Base-by-base conservation (phyloP, 2,113 vertebrate genomes). In the Carassius gibelio region DNA sequence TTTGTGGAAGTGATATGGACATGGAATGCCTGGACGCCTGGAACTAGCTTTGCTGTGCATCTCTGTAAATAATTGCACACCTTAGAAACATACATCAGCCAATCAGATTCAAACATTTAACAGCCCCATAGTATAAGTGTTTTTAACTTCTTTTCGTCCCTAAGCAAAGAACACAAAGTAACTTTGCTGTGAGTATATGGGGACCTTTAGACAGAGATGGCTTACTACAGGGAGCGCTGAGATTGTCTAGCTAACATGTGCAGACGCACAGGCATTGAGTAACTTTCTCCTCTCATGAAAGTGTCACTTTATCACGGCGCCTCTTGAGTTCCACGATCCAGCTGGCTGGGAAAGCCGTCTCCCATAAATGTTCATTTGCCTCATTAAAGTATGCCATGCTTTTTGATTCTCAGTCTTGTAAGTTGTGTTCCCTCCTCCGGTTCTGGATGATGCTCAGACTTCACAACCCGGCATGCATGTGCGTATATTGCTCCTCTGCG, bases 291-390 rank as follows among this genome's bases (percentile, higher is more conserved):
- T 83, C 64, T 88, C 79, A 88, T 89, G 91, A 94, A 93, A 92
- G 89, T 92, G 89, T 91, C 84, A 88, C 90, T 89, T 88, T 84
- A 89, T 89, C 62, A 59, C 55, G 66, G 86, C 84, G 83, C 74
- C 68, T 30, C 88, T 30, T 55, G 62, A 69, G 84, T 23, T 89
- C 71, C 48, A 1, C 21, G 86, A 75, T 90, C 92, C 93, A 93
- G 86, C 89, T 92, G 92, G 90, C 87, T 42, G 30, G 62, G 23
- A 50, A 88, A 72, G 36, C 76, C 8, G 68, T 81, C 84, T 79
- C 84, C 88, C 77, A 90, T 93, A 94, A 93, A 94, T 89, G 90
- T 90, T 87, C 30, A 11, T 88, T 90, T 87, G 88, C 88, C 89
- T 89, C 89, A 89, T 93, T 91, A 91, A 92, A 91, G 59, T 76